Evolutionary conservation across 1,140 invertebrate species (phyloP), one percentile per base, ranked within the genome.

Genomic region (Hormaphis cornu): DNA sequence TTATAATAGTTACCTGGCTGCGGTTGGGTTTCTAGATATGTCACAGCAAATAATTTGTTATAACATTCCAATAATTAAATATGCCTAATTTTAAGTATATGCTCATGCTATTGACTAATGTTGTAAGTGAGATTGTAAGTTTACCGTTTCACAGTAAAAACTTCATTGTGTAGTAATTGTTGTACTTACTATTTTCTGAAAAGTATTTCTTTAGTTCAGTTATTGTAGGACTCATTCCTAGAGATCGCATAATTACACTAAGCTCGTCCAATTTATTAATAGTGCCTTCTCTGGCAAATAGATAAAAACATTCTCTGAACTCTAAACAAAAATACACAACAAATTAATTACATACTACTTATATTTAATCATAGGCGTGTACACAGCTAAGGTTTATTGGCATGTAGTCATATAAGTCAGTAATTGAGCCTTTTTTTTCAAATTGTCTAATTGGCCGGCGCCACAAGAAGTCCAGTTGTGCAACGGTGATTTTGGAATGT

Each of bases 301-400:
- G 81, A 76, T 92, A 93, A 79, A 96, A 97, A 76, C 93, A 96
- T 81, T 95, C 93, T 73, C 91, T 85, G 77, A 95, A 97, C 79
- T 95, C 93, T 96, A 79, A 75, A 84, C 81, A 76, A 74, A 61
- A 73, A 71, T 70, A 40, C 70, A 12, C 72, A 72, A 14, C 71
- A 22, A 70, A 35, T 66, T 18, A n/a, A 58, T 16, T n/a, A 24
- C 44, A 63, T 9, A 42, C 28, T 18, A 12, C n/a, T 2, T 20
- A 30, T 33, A 71, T 53, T 63, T 44, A 54, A 35, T 48, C 5
- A 35, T 24, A 24, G 42, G 9, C 1, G 14, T 22, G 4, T 3
- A 35, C 33, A 61, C 4, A 18, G 8, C 28, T 5, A 56, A 26
- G 22, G 28, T 56, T 33, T 24, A 16, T 33, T 26, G 24, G 7